These are phyloP conservation scores for Tromatobia lineatoria DNA, from an alignment of 2,888 invertebrate species.

Conservation along the genomic window DNA sequence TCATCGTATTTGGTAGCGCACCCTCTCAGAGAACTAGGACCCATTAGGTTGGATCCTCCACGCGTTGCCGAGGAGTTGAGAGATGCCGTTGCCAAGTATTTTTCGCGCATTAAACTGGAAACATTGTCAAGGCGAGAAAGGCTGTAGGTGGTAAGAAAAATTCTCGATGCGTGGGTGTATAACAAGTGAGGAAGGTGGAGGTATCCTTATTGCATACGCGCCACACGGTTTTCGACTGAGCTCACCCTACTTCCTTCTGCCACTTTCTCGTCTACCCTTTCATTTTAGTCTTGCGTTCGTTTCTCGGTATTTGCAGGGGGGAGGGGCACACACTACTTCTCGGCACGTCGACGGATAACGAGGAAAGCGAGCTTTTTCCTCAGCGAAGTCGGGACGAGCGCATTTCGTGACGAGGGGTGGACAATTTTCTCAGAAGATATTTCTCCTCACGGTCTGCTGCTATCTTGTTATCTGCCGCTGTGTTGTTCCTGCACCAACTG, in stretches of 20 bases:
- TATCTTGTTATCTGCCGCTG: constrained; percentile 80
- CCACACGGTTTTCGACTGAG: neutral
- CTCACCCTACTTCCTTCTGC: constrained; percentile 65
- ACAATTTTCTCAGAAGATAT: constrained; percentile 81
- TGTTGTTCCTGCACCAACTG: constrained; percentile 41
- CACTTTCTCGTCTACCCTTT: constrained; percentile 58
- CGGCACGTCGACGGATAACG: constrained; percentile 75
- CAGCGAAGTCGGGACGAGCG: constrained; percentile 43
- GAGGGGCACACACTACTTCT: constrained; percentile 55
- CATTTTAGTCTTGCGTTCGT: constrained; percentile 61
- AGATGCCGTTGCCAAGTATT: constrained; percentile 1
- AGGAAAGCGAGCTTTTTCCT: constrained; percentile 71
- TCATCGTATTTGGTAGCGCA: neutral
- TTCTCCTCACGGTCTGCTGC: constrained; percentile 80
- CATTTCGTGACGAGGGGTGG: constrained; percentile 73
- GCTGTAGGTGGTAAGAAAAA: constrained; percentile 58
- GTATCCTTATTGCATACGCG: constrained; percentile 5
- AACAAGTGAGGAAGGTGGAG: constrained; percentile 60
- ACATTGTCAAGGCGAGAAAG: constrained; percentile 13
- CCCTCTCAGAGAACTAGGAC: neutral
- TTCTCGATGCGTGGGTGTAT: constrained; percentile 67
- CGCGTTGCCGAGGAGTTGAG: neutral
- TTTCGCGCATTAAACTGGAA: neutral
- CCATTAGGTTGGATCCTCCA: neutral
- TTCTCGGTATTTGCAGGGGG: constrained; percentile 61